Base-by-base conservation (phyloP, 1,140 invertebrate species). In the Pseudomyrmex cubaensis region DNA sequence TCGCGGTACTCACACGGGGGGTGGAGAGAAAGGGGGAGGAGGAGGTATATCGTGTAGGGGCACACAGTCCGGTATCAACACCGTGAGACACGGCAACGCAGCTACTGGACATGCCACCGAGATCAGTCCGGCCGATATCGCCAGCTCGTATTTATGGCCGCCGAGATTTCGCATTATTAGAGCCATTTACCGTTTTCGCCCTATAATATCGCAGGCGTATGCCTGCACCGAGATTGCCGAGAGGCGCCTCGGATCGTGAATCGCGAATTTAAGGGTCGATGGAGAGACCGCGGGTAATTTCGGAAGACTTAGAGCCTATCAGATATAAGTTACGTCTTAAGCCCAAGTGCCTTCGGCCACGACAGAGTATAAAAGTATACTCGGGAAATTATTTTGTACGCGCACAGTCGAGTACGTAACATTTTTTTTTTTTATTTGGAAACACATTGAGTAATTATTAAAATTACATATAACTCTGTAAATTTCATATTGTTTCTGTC, bases 151-250 rank as follows among this genome's bases (percentile, higher is more conserved):
- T 93, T 94, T 93, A 94, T 93, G 91, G 87, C 88, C 86, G 82
- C 76, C 86, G 80, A 93, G 93, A 94, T 94, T 93, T 94, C 88
- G 90, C 92, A 92, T 94, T 93, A 93, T 93, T 93, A 93, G 90
- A 88, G 93, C 89, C 90, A 91, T 93, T 93, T 92, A 93, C 90
- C 86, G 89, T 92, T 91, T 93, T 91, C 85, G 87, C 86, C 90
- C 76, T 89, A 75, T 92, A 92, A 92, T 91, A 92, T 89, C 89
- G 89, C 76, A 35, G 61, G 70, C 70, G 12, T 87, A 66, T 67
- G 85, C 77, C 76, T 77, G 67, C 77, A 54, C 73, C 59, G 72
- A 50, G 67, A 78, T 64, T 63, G 73, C 52, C 22, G 44, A 84
- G 80, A 73, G 76, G 80, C 85, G 67, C 85, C 66, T 84, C 35